These are phyloP conservation scores for Nannobrachium achirus DNA, from an alignment of 2,113 vertebrate species.

Conservation along the genomic window DNA sequence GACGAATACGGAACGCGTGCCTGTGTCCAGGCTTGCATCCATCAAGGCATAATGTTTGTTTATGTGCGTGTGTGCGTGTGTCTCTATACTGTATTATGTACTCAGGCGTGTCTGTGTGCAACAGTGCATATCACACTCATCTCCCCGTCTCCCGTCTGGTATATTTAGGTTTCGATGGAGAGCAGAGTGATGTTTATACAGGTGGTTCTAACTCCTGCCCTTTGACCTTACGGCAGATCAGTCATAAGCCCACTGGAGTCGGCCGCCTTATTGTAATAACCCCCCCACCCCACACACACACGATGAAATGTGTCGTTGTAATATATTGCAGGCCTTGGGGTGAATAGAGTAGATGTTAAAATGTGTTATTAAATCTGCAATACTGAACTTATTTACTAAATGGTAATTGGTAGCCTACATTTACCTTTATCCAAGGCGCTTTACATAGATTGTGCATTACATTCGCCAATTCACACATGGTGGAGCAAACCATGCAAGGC, in stretches of 20 bases:
- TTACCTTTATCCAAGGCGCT: no score
- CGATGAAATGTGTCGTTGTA: no score
- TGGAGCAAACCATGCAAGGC: no score
- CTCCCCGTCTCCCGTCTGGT: conserved; percentile 13
- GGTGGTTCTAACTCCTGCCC: conserved; percentile 47
- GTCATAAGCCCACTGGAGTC: conserved; percentile 39
- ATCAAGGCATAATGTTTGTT: neutral
- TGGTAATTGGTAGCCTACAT: no score
- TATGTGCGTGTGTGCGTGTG: conserved; percentile 3
- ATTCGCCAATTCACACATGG: no score
- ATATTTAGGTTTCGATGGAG: conserved; percentile 38
- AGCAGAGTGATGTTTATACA: conserved; percentile 46
- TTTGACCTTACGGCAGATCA: conserved; percentile 44
- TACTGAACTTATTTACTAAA: no score
- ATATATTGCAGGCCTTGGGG: no score
- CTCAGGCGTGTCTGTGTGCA: conserved; percentile 14
- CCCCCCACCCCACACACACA: no score
- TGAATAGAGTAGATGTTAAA: no score
- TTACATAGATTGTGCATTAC: no score
- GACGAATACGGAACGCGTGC: neutral
- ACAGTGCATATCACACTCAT: conserved; percentile 5
- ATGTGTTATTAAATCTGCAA: no score
- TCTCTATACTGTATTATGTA: neutral
- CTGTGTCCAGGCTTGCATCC: neutral
- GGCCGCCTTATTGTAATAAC: no score